phyloP scores from a whole-genome alignment of 2,797 vertebrate genomes.

The Zalophus californianus region DNA sequence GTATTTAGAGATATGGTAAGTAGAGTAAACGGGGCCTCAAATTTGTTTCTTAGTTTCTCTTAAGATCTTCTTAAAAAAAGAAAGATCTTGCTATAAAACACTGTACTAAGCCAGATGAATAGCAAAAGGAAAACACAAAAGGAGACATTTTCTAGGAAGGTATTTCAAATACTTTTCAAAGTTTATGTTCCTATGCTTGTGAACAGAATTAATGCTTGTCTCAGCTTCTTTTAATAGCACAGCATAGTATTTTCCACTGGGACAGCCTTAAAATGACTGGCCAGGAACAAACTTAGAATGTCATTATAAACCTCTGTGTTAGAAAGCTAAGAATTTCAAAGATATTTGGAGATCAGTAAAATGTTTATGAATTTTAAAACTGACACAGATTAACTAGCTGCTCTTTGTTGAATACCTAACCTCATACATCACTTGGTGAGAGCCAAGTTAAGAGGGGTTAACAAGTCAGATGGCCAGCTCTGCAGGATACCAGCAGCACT shows the following conservation, averaged over 20 bases:
- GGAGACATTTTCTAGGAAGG: neutral
- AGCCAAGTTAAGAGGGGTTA: neutral
- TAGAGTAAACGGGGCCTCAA: neutral
- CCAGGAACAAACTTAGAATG: constrained; percentile 6
- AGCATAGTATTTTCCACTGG: neutral
- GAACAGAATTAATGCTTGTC: neutral
- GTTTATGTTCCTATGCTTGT: neutral
- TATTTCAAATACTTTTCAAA: neutral
- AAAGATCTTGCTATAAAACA: neutral
- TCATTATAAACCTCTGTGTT: neutral
- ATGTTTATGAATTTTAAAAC: neutral
- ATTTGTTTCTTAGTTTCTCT: neutral
- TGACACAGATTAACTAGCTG: neutral
- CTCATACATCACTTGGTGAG: neutral
- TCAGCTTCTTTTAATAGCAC: neutral
- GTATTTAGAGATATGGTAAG: neutral
- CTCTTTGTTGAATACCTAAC: neutral
- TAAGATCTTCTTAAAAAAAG: neutral
- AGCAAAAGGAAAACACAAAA: neutral
- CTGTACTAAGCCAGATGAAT: neutral
- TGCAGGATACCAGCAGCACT: neutral
- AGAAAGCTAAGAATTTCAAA: constrained; percentile 44
- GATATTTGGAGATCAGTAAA: neutral
- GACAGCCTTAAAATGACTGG: constrained; percentile 3
- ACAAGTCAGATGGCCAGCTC: neutral